Conservation (phyloP, 2,113 vertebrate genomes). For the Zosterops lateralis region DNA sequence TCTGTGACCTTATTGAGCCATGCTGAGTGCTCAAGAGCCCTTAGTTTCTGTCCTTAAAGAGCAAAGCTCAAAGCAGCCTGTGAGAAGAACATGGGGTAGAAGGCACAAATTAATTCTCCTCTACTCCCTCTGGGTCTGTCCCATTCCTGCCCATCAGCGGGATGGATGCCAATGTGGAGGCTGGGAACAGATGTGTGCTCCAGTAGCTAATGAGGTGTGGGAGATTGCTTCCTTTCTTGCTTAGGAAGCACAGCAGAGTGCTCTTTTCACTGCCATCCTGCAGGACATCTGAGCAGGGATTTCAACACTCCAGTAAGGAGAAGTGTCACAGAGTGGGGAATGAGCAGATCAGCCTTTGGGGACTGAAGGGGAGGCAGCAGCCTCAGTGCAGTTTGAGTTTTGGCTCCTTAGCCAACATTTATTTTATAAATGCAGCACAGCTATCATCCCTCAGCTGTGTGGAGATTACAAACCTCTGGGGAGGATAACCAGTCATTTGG, state of each 20-base stretch:
- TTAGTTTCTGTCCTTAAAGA: not conserved
- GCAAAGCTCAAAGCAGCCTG: not conserved
- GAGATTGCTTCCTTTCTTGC: not conserved
- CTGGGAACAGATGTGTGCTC: not conserved
- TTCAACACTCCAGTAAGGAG: not conserved
- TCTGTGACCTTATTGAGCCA: not conserved
- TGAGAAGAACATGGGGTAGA: not conserved
- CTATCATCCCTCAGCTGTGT: not conserved
- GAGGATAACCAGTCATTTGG: not conserved
- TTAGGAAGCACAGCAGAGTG: not conserved
- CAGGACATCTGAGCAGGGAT: not conserved
- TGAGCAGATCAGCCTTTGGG: not conserved
- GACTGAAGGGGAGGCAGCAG: not conserved
- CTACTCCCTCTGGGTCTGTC: not conserved
- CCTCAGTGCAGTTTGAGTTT: not conserved
- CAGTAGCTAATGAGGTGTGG: not conserved
- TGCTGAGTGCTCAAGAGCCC: not conserved
- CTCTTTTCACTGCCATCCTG: not conserved
- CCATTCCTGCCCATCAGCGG: not conserved
- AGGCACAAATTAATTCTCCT: not conserved
- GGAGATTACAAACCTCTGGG: not conserved
- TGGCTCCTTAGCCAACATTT: not conserved
- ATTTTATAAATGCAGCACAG: not conserved
- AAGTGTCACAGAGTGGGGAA: not conserved
- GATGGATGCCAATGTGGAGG: not conserved